Percentiles rank a stretch among this genome's conserved stretches.
Conservation (phyloP, 35 echinoderm and acorn worm genomes). For the Ophiothrix spiculata region DNA sequence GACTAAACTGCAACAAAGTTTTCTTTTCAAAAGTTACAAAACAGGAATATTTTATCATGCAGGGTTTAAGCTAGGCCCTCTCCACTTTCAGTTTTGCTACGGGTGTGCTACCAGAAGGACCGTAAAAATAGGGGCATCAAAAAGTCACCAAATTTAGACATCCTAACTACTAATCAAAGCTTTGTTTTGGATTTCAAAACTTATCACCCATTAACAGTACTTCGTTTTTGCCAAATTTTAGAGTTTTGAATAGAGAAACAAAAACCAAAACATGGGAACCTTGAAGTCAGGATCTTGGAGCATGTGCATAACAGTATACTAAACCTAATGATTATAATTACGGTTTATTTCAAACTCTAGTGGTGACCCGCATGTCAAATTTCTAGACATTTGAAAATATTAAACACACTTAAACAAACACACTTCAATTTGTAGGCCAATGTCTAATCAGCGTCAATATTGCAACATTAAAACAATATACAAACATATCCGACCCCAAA, state of each 20-base stretch:
- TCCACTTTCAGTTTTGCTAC: too few relatives aligned
- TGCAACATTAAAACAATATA: slow-evolving; percentile 24
- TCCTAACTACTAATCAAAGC: too few relatives aligned
- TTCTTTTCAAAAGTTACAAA: too few relatives aligned
- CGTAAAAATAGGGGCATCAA: too few relatives aligned
- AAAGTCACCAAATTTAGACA: too few relatives aligned
- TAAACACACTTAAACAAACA: slow-evolving; percentile 5
- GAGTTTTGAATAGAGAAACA: too few relatives aligned
- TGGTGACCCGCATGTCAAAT: background rate
- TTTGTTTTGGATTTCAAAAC: too few relatives aligned
- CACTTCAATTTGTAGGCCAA: slow-evolving; percentile 40
- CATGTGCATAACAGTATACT: background rate
- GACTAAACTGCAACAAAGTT: too few relatives aligned
- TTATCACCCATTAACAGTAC: background rate
- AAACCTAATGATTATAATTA: background rate
- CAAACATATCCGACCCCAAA: slow-evolving; percentile 48
- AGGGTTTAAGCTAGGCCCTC: too few relatives aligned
- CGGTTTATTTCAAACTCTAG: background rate
- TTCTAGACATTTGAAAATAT: background rate
- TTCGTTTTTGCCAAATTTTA: background rate
- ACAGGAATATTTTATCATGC: too few relatives aligned
- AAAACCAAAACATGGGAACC: too few relatives aligned
- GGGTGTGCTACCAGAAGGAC: too few relatives aligned
- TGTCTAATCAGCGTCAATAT: slow-evolving; percentile 40
- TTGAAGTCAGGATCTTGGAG: background rate